Conservation (phyloP, 1,140 invertebrate genomes). For the Brachionus koreanus region DNA sequence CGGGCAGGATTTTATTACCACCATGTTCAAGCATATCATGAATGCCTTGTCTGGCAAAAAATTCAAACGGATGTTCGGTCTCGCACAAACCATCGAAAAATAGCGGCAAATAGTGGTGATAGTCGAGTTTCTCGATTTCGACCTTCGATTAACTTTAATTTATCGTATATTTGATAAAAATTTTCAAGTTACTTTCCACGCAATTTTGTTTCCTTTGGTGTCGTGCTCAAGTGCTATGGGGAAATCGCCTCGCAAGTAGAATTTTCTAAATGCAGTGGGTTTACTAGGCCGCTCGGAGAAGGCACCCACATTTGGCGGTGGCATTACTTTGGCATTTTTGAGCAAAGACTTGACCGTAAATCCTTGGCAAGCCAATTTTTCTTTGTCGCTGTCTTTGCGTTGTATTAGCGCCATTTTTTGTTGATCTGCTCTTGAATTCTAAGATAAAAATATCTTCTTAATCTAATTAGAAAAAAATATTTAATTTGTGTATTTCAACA, state of each 20-base stretch:
- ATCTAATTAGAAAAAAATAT: background rate
- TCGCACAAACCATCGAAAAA: conserved; percentile 89
- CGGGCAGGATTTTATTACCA: conserved; percentile 77
- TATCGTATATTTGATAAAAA: background rate
- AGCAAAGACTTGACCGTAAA: conserved; percentile 44
- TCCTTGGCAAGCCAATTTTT: conserved; percentile 42
- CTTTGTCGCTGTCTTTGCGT: conserved; percentile 34
- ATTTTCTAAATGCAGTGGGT: conserved; percentile 72
- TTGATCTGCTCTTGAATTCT: background rate
- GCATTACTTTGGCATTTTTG: conserved; percentile 41
- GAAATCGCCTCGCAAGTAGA: conserved; percentile 79
- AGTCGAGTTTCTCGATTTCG: conserved; percentile 79
- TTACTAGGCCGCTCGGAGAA: conserved; percentile 49
- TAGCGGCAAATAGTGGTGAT: conserved; percentile 83
- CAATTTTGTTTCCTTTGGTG: conserved; percentile 70
- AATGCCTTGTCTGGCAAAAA: conserved; percentile 80
- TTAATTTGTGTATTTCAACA: conserved; percentile 25
- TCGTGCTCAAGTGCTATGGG: conserved; percentile 77
- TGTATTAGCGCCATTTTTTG: conserved; percentile 40
- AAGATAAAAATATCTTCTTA: background rate
- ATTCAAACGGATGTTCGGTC: conserved; percentile 77
- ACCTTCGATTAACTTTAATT: conserved; percentile 62
- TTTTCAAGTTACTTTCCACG: conserved; percentile 70
- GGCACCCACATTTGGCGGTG: conserved; percentile 53
- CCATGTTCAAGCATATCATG: conserved; percentile 77